Base-by-base conservation (phyloP, 2,888 invertebrate species). In the Beris chalybata region DNA sequence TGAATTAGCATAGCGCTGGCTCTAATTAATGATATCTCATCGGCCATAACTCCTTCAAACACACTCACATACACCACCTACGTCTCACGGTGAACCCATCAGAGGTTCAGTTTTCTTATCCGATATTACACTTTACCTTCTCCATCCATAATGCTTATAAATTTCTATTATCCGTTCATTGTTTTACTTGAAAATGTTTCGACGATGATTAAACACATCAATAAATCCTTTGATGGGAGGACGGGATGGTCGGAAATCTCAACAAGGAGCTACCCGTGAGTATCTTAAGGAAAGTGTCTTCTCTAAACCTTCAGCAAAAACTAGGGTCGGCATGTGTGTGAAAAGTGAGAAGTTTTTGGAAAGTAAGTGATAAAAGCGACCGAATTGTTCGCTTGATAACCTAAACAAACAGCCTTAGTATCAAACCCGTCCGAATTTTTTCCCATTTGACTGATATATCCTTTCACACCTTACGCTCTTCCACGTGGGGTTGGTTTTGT, bases 141-240 rank as follows among this genome's bases (percentile, higher is more conserved):
- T 7, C 38, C 9, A 7, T 9, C 9, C 38, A 38, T 38, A 38
- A 38, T 38, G 9, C 38, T 38, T 38, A 38, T 38, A 38, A 38
- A 38, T 38, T 38, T 38, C 38, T 7, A 7, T 5, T 7, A 38
- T 7, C 22, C 53, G 53, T 53, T 30, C 53, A 53, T 53, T 53
- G 53, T 15, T 15, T 48, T 15, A 7, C n/a, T n/a, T 12, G 48
- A 48, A 48, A 15, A 64, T 52, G 50, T 61, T 67, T 65, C 32
- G 53, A 56, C 57, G 58, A 66, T 69, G 68, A 69, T 69, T 69
- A 69, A 69, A 66, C 69, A 66, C 69, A 65, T 69, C 69, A 69
- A 69, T 69, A 69, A 69, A 69, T 69, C 69, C 67, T 67, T 22
- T 57, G 15, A 31, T 22, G 22, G 22, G 22, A 30, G 47, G 13